Evolutionary conservation across 2,888 invertebrate species (phyloP).

Genomic region (Thera obeliscata): DNA sequence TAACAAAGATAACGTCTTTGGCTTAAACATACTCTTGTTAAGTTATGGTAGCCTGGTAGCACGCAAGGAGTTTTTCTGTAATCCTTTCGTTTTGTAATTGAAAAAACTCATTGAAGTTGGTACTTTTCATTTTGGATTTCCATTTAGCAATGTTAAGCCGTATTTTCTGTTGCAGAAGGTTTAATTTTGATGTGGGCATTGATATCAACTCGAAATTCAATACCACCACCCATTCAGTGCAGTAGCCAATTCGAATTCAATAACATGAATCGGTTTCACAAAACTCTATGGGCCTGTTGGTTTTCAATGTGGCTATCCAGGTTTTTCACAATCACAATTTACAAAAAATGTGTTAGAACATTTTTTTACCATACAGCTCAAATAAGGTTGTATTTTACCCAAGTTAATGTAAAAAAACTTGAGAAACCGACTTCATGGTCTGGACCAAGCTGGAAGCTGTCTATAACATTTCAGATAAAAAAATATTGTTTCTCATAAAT

Average conservation of each 20-base stretch:
- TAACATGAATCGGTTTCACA: not conserved
- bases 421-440: too few species aligned
- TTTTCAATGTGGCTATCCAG: not conserved
- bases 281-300: not conserved
- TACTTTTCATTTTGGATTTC: not conserved
- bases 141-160: not conserved
- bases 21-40: not conserved
- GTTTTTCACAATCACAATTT: not conserved
- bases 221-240: not conserved
- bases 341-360: not conserved
- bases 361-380: not conserved
- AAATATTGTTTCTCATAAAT: too few species aligned
- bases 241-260: not conserved
- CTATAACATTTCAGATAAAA: too few species aligned
- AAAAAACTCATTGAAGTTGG: constrained; percentile 19
- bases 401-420: too few species aligned
- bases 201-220: not conserved
- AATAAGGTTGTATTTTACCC: too few species aligned
- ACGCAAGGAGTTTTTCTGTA: constrained; percentile 20
- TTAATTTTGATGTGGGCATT: not conserved
- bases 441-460: too few species aligned
- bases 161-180: not conserved
- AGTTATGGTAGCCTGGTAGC: constrained; percentile 29
- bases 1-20: constrained; percentile 6
- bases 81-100: constrained; percentile 23